Conservation (phyloP, 2,888 invertebrate genomes). For the Lycaena phlaeas region DNA sequence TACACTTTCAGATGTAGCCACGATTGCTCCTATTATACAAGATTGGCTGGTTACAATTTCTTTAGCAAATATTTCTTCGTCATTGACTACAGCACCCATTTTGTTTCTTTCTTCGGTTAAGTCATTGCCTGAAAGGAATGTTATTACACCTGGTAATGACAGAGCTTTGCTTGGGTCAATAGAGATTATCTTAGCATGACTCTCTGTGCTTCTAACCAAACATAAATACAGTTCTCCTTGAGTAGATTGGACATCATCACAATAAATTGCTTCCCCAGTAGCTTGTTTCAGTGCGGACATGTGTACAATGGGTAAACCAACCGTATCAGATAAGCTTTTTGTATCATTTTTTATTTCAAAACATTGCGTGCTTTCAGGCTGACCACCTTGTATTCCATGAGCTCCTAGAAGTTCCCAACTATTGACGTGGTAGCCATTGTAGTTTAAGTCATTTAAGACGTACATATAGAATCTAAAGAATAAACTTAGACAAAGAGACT, state of each 20-base stretch:
- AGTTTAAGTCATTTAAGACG: conserved; percentile 46
- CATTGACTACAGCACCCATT: conserved; percentile 81
- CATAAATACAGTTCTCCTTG: conserved; percentile 84
- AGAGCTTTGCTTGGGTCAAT: conserved; percentile 86
- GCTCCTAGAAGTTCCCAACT: conserved; percentile 36
- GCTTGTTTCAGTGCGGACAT: conserved; percentile 89
- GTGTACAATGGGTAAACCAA: conserved; percentile 87
- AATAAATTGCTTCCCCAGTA: conserved; percentile 92
- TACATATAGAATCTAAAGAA: conserved; percentile 80
- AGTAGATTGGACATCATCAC: conserved; percentile 86
- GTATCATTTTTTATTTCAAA: conserved; percentile 60
- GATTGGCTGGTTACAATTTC: conserved; percentile 83
- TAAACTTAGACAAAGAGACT: conserved; percentile 82
- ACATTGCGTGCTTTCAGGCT: conserved; percentile 79
- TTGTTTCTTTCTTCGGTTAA: conserved; percentile 76
- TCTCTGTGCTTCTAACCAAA: conserved; percentile 82
- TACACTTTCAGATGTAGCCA: conserved; percentile 81
- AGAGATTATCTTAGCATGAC: conserved; percentile 83
- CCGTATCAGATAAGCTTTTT: conserved; percentile 74
- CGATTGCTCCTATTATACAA: conserved; percentile 84
- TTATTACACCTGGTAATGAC: conserved; percentile 81
- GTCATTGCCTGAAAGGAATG: conserved; percentile 84
- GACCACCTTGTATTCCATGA: conserved; percentile 33
- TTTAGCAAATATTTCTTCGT: conserved; percentile 87
- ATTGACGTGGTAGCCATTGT: conserved; percentile 23